Conservation (phyloP, 2,888 invertebrate genomes). For the Rhimphoctona megacephalus region DNA sequence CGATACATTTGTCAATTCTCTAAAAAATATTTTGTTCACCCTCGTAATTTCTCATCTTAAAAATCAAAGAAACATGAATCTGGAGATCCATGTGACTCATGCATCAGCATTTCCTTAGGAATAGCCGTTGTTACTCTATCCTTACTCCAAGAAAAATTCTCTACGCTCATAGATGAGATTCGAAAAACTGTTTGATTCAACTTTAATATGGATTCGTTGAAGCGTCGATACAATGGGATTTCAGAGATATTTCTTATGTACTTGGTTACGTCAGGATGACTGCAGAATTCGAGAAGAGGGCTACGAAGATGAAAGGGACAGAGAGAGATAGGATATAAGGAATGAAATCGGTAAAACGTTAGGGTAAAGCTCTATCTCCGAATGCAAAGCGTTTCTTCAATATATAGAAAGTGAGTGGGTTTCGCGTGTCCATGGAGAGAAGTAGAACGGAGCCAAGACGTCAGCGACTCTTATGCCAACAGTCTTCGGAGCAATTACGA, state of each 20-base stretch:
- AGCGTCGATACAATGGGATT: conserved; percentile 43
- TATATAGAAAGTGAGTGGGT: conserved; percentile 36
- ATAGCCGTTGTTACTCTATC: background rate
- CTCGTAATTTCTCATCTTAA: background rate
- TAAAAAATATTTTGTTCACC: background rate
- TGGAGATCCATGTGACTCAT: background rate
- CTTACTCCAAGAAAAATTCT: background rate
- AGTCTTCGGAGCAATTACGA: conserved; percentile 80
- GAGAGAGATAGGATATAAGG: conserved; percentile 53
- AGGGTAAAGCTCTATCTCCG: conserved; percentile 53
- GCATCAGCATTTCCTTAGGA: background rate
- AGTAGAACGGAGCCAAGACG: conserved; percentile 68
- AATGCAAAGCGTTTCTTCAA: conserved; percentile 49
- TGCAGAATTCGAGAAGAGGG: conserved; percentile 36
- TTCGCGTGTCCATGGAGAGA: conserved; percentile 1
- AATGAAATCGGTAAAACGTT: conserved; percentile 55
- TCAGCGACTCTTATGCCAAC: conserved; percentile 76
- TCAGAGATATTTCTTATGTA: conserved; percentile 23
- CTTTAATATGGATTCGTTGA: conserved; percentile 40
- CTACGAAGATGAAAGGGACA: conserved; percentile 49
- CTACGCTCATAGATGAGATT: conserved; percentile 2
- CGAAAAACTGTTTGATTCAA: conserved; percentile 35
- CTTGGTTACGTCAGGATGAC: conserved; percentile 3
- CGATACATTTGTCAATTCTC: background rate
- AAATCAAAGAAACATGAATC: background rate